phyloP scores from a whole-genome alignment of 2,888 invertebrate genomes.

The Iselma pallidipennis region DNA sequence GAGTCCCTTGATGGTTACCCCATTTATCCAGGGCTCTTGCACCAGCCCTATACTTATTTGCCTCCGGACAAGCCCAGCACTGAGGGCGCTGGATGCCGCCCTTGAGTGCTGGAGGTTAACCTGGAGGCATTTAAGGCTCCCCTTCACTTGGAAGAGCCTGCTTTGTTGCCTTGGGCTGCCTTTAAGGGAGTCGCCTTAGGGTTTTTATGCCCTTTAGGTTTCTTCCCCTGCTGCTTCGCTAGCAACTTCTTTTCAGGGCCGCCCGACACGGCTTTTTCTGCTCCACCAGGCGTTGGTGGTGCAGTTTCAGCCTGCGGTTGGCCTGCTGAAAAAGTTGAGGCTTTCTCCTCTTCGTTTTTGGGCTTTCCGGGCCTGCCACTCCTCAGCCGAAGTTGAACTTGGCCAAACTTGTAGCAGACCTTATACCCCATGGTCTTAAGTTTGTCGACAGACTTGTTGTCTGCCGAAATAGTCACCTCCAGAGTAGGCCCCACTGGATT shows the following conservation, averaged over 20 bases:
- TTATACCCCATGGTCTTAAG: not conserved
- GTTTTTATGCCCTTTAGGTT: not conserved
- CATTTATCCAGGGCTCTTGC: constrained; percentile 1
- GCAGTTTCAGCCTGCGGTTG: too few species aligned
- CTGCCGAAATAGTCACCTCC: not conserved
- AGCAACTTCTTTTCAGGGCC: not conserved
- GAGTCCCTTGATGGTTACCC: not conserved
- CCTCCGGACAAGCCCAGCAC: not conserved
- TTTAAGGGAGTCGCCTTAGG: not conserved
- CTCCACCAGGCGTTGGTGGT: not conserved
- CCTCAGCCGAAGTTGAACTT: not conserved
- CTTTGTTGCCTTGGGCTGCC: not conserved
- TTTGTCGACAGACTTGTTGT: not conserved
- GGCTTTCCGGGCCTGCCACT: not conserved
- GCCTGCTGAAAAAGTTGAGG: not conserved
- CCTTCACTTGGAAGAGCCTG: not conserved
- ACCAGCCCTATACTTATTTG: constrained; percentile 2
- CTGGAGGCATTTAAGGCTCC: not conserved
- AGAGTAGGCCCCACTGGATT: not conserved
- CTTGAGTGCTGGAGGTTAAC: not conserved
- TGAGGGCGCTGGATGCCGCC: not conserved
- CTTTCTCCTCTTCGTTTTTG: not conserved
- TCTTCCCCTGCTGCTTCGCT: not conserved
- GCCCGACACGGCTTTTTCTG: not conserved
- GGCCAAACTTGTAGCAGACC: not conserved